Evolutionary conservation across 2,888 invertebrate genomes (phyloP), one percentile per base, ranked within the genome.

Genomic region (Philopedon plagiatum): DNA sequence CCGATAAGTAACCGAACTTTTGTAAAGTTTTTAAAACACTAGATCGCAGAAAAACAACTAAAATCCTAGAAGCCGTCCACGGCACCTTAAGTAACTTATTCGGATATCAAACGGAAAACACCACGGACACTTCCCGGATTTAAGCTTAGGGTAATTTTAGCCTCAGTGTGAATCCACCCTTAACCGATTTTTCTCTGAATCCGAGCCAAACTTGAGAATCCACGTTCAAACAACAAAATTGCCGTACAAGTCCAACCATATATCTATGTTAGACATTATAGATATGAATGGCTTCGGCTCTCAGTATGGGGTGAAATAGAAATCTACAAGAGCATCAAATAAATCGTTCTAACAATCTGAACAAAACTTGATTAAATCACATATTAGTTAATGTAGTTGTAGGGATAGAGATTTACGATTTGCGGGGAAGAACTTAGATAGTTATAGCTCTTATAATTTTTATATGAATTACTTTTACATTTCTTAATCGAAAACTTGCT

Each of bases 331-430:
- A 69, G 62, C 21, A 60, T 64, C 68, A 29, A 51, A 61, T 67
- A 71, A 71, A 71, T 71, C 71, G 64, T 26, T 65, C 54, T 60
- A 64, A 65, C 71, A 65, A 71, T 71, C 71, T 44, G 61, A 61
- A 64, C 65, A 58, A 65, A 71, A 71, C 65, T 71, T 65, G 71
- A 71, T 71, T 71, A 71, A 71, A 71, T 71, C 64, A 46, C 64
- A 65, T 71, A 71, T 71, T 71, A 71, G 60, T 71, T 71, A 71
- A 70, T 70, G 64, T 44, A 68, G 51, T 51, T 68, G 39, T 34
- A 58, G 60, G 51, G 41, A 21, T 26, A 39, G 13, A 32, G 58
- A 64, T 70, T 64, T 70, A 70, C 64, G 26, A 29, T 26, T 18
- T 39, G 15, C 9, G 26, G 39, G 44, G 60, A 26, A 13, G n/a